phyloP scores from a whole-genome alignment of 2,797 vertebrate genomes.

The Takifugu rubripes region DNA sequence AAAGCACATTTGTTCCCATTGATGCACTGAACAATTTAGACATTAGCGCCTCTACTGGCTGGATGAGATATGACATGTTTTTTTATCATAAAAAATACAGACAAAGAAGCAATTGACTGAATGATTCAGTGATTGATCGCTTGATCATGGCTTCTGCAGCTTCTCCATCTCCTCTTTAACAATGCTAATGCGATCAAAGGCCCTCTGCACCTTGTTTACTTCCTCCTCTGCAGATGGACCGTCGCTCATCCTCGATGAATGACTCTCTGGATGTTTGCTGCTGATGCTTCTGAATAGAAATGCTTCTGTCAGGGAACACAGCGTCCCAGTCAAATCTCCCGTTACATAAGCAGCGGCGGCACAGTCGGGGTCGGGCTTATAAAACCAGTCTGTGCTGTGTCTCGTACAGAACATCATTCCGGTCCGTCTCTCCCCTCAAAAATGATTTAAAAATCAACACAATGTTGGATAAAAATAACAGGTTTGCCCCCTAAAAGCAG shows the following conservation, averaged over 20 bases:
- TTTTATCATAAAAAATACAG: too few relatives aligned
- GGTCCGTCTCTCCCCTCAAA: slow-evolving; percentile 2
- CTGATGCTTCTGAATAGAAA: slow-evolving; percentile 48
- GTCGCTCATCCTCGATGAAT: slow-evolving; percentile 30
- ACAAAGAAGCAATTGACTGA: too few relatives aligned
- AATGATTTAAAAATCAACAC: slow-evolving; percentile 5
- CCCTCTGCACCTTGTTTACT: slow-evolving; percentile 24
- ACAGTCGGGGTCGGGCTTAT: slow-evolving; percentile 36
- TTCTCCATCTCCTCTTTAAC: too few relatives aligned
- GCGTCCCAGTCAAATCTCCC: slow-evolving; percentile 45
- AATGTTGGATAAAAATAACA: too few relatives aligned
- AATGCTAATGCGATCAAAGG: neutral
- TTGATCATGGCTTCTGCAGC: too few relatives aligned
- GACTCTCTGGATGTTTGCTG: slow-evolving; percentile 31
- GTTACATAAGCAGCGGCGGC: slow-evolving; percentile 54
- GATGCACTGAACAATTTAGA: too few relatives aligned
- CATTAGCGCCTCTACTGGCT: too few relatives aligned
- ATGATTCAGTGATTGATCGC: too few relatives aligned
- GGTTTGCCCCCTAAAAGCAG: slow-evolving; percentile 1
- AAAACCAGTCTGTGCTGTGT: slow-evolving; percentile 5
- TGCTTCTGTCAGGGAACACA: slow-evolving; percentile 62
- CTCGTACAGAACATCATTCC: slow-evolving; percentile 19
- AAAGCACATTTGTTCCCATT: too few relatives aligned
- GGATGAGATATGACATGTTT: too few relatives aligned
- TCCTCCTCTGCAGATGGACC: slow-evolving; percentile 13